Evolutionary conservation across 2,888 invertebrate species (phyloP), one percentile per base, ranked within the genome.

Genomic region (Ypsolopha sequella): DNA sequence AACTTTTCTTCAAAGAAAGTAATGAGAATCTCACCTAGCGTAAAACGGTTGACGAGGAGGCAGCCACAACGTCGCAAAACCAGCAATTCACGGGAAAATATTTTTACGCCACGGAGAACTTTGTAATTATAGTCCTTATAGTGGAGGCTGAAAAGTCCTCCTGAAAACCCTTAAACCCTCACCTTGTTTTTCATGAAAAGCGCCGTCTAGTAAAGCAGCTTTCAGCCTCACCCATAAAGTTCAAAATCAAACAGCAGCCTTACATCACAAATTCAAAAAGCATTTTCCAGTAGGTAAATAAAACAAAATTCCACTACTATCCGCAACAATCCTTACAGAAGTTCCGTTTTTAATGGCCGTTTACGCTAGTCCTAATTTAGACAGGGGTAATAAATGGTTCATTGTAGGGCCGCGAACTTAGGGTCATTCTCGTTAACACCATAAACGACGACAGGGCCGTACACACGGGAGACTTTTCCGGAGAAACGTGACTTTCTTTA

Each of bases 11-110:
- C 72, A 77, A 79, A 56, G 76, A 73, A 79, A 75, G 80, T 82
- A 84, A 84, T 82, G 81, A 81, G 82, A 81, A 78, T 77, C 74
- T 77, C 81, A 84, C 82, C 79, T 69, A 69, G 80, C 77, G 80
- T 77, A 80, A 85, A 81, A 77, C 70, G 73, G 73, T 74, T 63
- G 70, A 62, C 65, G 66, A 53, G 61, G 66, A 13, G 13, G 11
- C 38, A 36, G 33, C 46, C 66, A 65, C 65, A 50, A 53, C 54
- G 53, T 59, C 66, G 63, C 36, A 14, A 24, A 66, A 72, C 68
- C 70, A 62, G 65, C 65, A 66, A 67, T 65, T 75, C 66, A 70
- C 61, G 62, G 65, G 69, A 69, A 77, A 79, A 73, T 70, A 72
- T 80, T 80, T 82, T 77, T 76, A 70, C 68, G 67, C 67, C 58